phyloP scores from a whole-genome alignment of 2,797 vertebrate species.

The Rachycentron canadum region DNA sequence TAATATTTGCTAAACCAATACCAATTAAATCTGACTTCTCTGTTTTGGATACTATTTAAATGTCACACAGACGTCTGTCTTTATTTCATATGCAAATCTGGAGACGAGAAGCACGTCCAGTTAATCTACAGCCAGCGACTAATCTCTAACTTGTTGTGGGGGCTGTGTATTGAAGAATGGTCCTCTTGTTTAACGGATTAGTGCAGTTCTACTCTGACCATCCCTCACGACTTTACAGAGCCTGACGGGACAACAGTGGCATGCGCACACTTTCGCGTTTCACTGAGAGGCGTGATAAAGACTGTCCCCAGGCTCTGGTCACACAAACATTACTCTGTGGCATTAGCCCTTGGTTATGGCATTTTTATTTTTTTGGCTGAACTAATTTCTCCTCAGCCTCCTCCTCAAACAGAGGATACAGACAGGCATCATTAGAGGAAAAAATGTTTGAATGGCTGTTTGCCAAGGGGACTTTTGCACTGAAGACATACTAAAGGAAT shows the following conservation, averaged over 20 bases:
- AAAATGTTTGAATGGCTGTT: background rate
- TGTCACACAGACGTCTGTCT: background rate
- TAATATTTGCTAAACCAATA: conserved; percentile 8
- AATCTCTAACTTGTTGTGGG: conserved; percentile 69
- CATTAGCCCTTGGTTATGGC: background rate
- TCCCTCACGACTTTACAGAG: conserved; percentile 8
- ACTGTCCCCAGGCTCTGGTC: background rate
- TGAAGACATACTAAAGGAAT: conserved; percentile 3
- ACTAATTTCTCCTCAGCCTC: conserved; percentile 3
- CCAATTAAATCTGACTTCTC: background rate
- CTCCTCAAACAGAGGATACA: background rate
- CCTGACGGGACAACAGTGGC: conserved; percentile 16
- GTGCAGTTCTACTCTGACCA: conserved; percentile 45
- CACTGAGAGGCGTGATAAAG: background rate
- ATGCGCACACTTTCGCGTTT: conserved; percentile 32
- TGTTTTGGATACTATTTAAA: background rate
- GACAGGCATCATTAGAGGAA: background rate
- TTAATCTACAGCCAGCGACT: conserved; percentile 65
- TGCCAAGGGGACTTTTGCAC: background rate
- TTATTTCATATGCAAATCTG: conserved; percentile 35
- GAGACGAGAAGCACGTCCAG: conserved; percentile 44
- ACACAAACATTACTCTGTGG: background rate
- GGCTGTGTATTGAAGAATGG: conserved; percentile 75
- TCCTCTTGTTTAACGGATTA: conserved; percentile 79
- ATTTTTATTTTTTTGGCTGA: conserved; percentile 3